These are phyloP conservation scores for Pammene aurita DNA, from an alignment of 2,888 invertebrate genomes.

Conservation along the genomic window DNA sequence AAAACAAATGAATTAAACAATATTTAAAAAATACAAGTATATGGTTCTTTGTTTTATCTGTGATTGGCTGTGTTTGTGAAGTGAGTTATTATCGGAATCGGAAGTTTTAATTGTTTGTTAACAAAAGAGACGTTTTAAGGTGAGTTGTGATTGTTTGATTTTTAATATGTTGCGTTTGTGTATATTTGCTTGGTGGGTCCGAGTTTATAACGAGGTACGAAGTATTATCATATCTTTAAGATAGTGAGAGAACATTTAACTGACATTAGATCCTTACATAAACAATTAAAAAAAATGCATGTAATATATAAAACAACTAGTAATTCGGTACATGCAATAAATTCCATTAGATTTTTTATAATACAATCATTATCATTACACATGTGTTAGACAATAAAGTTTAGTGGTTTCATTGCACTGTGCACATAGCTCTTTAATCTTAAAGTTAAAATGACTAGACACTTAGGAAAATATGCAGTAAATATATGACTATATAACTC, in stretches of 20 bases:
- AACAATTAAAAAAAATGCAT: too few relatives aligned
- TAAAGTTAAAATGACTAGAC: too few relatives aligned
- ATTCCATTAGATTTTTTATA: too few relatives aligned
- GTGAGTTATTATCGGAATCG: conserved; percentile 24
- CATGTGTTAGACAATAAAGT: too few relatives aligned
- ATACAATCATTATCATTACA: too few relatives aligned
- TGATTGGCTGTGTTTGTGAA: conserved; percentile 34
- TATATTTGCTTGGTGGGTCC: conserved; percentile 22
- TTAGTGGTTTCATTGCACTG: too few relatives aligned
- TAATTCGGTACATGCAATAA: too few relatives aligned
- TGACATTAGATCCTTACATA: not conserved
- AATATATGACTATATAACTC: too few relatives aligned
- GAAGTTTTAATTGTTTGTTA: conserved; percentile 29
- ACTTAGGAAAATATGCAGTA: too few relatives aligned
- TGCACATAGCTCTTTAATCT: too few relatives aligned
- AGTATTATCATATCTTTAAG: conserved; percentile 3
- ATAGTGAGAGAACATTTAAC: not conserved
- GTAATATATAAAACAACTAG: too few relatives aligned
- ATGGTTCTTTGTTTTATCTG: not conserved
- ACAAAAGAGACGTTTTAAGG: conserved; percentile 26
- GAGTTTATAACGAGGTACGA: conserved; percentile 14
- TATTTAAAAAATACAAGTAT: not conserved
- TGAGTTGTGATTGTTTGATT: conserved; percentile 34
- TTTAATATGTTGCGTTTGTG: conserved; percentile 32
- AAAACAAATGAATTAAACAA: conserved; percentile 5